A percentile compares a stretch with the other conserved stretches of the same genome.
phyloP scores from a whole-genome alignment of 2,888 invertebrate species.

The Hyposoter dolosus region DNA sequence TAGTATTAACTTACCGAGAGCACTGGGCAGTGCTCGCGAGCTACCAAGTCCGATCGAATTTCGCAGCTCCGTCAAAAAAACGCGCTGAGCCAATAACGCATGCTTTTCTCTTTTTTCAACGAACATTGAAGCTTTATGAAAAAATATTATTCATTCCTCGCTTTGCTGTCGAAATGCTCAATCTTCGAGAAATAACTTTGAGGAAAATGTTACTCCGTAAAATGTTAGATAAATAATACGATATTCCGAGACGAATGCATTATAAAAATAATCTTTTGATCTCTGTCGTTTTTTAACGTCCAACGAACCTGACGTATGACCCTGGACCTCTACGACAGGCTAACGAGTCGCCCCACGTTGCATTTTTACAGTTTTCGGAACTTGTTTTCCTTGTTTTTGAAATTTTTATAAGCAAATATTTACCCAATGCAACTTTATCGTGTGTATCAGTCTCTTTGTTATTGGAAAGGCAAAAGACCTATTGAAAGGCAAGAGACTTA shows the following conservation, averaged over 20 bases:
- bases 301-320: not conserved
- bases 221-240: not conserved
- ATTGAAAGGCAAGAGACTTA: too few relatives aligned
- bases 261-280: not conserved
- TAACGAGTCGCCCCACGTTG: too few relatives aligned
- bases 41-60: not conserved
- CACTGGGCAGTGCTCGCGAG: not conserved
- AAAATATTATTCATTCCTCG: not conserved
- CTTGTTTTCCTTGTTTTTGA: too few relatives aligned
- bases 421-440: too few relatives aligned
- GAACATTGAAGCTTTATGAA: not conserved
- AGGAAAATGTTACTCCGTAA: not conserved
- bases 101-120: not conserved
- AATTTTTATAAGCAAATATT: too few relatives aligned
- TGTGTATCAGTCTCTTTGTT: too few relatives aligned
- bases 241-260: not conserved
- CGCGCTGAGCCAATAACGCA: not conserved
- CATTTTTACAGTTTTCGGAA: too few relatives aligned
- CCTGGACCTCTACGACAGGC: not conserved
- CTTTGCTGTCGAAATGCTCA: not conserved
- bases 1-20: not conserved
- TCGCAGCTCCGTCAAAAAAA: slow-evolving; percentile 1
- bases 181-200: not conserved
- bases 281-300: not conserved
- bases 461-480: too few relatives aligned